These are phyloP conservation scores for Pollenia labialis DNA, from an alignment of 2,888 invertebrate genomes.

Conservation along the genomic window DNA sequence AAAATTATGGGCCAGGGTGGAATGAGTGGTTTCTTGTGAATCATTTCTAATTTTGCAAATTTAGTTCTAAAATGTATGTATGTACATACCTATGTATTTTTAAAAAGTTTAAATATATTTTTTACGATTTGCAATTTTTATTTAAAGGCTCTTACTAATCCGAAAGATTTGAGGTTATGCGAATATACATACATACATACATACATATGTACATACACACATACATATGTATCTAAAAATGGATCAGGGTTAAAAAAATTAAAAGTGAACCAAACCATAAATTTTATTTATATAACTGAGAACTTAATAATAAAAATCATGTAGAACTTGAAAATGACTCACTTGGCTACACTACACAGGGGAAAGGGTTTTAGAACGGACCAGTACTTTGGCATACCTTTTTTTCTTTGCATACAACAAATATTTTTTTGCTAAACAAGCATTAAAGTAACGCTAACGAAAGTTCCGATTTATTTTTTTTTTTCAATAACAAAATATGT, in stretches of 20 bases:
- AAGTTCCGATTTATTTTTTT: conserved; percentile 2
- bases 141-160: neutral
- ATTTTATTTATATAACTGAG: neutral
- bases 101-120: too few relatives aligned
- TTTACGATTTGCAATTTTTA: too few relatives aligned
- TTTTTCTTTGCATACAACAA: conserved; percentile 9
- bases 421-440: conserved; percentile 8
- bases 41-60: too few relatives aligned
- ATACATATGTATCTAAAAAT: neutral
- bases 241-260: neutral
- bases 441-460: conserved; percentile 10
- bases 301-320: neutral
- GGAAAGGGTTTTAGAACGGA: neutral
- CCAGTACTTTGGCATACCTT: conserved; percentile 43
- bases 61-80: too few relatives aligned
- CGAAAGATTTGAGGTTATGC: neutral
- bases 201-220: neutral
- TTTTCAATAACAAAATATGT: neutral
- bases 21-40: too few relatives aligned
- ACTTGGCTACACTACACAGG: neutral
- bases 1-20: too few relatives aligned
- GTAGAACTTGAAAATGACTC: conserved; percentile 52
- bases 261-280: conserved; percentile 23
- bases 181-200: neutral
- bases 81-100: too few relatives aligned